Evolutionary conservation across 2,888 invertebrate species (phyloP).

Genomic region (Macropis europaea): DNA sequence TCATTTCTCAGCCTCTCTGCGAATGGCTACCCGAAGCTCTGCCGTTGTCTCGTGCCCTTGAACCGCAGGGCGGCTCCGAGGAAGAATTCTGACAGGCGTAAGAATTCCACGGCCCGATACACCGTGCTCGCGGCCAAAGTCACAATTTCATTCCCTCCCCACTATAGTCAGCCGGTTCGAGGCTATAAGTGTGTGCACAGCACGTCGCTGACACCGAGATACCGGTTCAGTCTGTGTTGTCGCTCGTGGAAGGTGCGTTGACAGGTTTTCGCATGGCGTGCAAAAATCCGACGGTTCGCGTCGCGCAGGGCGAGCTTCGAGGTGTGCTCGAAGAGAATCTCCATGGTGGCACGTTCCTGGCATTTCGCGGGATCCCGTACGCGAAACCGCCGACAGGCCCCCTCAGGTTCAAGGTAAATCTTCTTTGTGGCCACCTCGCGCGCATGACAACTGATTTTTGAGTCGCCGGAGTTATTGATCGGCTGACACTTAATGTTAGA

Average conservation of each 20-base stretch:
- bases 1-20: too few species aligned
- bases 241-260: neutral
- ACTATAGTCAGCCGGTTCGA: neutral
- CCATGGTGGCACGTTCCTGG: slow-evolving; percentile 53
- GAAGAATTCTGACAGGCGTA: too few species aligned
- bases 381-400: slow-evolving; percentile 67
- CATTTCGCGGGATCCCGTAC: slow-evolving; percentile 70
- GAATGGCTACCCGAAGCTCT: too few species aligned
- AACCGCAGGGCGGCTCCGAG: too few species aligned
- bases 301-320: slow-evolving; percentile 57
- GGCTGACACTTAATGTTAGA: too few species aligned
- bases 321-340: slow-evolving; percentile 49
- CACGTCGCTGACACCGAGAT: neutral
- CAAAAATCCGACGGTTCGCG: slow-evolving; percentile 17
- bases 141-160: neutral
- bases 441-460: too few species aligned
- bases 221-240: neutral
- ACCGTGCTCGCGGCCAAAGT: too few species aligned
- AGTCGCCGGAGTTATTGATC: too few species aligned
- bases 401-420: slow-evolving; percentile 67
- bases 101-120: too few species aligned
- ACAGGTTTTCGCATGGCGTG: neutral
- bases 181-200: neutral
- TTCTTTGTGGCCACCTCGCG: too few species aligned
- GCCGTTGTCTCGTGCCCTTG: too few species aligned